Base-by-base conservation (phyloP, 92 coral and sea anemone species). In the Umimayanthus kanabou region DNA sequence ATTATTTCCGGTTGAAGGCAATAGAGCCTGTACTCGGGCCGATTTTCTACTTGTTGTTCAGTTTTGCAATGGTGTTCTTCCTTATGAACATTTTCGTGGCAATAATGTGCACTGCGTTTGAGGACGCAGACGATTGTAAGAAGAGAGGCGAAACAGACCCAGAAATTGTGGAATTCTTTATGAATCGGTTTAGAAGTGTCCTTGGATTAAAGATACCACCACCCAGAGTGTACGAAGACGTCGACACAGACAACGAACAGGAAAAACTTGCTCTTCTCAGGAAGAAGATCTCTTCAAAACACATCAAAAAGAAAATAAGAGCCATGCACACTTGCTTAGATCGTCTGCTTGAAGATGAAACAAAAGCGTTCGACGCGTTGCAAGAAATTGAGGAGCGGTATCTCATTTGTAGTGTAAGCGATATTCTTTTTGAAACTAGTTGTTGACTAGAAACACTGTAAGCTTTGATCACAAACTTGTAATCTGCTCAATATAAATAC, bases 41-140 rank as follows among this genome's bases (percentile, higher is more conserved):
- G 1, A 16, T 88, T 11, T 73, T 94, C 39, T 94, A 89, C 77
- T 47, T 93, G 33, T 26, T 78, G 33, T 94, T 90, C 85, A 85
- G 94, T 77, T 73, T 94, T 23, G 86, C 91, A 3, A 85, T 94
- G 98, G 90, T 89, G 11, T 92, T 94, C 33, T 82, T 94, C 3
- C 93, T 94, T 11, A 84, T 94, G 29, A 94, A 94, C 80, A 94
- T 94, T 57, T 94, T 94, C 70, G 91, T 94, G 0, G 91, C 94
- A 23, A 94, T 94, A 55, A 94, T 94, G 69, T 93, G 92, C 70
- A 45, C 87, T 26, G 91, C 94, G 2, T 93, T 94, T 88, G 93
- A 83, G 23, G 81, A 91, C 28, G 84, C 77, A 39, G 80, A 89
- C 49, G 90, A 76, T 29, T 80, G 89, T n/a, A 69, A 86, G 43